These are phyloP conservation scores for Listrodromus nycthemerus DNA, from an alignment of 2,888 invertebrate genomes.

Conservation along the genomic window DNA sequence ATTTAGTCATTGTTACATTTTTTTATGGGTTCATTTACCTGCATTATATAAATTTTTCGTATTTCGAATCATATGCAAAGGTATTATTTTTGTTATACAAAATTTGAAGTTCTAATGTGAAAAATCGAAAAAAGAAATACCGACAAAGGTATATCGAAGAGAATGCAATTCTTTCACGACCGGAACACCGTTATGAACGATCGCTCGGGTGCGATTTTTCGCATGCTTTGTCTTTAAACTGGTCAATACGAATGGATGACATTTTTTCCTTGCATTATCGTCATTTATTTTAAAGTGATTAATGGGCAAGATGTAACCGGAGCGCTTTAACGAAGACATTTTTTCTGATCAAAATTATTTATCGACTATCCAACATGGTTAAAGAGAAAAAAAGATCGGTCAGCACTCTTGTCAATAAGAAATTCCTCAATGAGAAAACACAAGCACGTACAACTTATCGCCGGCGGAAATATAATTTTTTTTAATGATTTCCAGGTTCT, in stretches of 20 bases:
- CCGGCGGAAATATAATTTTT: constrained; percentile 18
- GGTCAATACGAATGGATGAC: neutral
- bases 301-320: neutral
- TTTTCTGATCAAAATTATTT: neutral
- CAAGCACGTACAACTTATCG: neutral
- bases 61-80: neutral
- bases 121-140: neutral
- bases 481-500: constrained; percentile 89
- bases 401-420: constrained; percentile 13
- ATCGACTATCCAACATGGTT: neutral
- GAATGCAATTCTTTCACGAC: neutral
- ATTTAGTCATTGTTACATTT: neutral
- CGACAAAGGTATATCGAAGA: no score
- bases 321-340: neutral
- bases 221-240: neutral
- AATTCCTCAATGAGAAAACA: neutral
- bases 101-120: no score
- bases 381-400: neutral
- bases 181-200: no score
- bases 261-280: neutral
- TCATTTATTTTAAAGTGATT: no score
- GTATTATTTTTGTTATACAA: neutral
- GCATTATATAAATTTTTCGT: neutral
- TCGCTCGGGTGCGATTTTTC: neutral
- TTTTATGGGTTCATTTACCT: neutral